Evolutionary conservation across 35 echinoderm and acorn worm species (phyloP), one percentile per base, ranked within the genome.

Genomic region (Nesometra sesokonis): DNA sequence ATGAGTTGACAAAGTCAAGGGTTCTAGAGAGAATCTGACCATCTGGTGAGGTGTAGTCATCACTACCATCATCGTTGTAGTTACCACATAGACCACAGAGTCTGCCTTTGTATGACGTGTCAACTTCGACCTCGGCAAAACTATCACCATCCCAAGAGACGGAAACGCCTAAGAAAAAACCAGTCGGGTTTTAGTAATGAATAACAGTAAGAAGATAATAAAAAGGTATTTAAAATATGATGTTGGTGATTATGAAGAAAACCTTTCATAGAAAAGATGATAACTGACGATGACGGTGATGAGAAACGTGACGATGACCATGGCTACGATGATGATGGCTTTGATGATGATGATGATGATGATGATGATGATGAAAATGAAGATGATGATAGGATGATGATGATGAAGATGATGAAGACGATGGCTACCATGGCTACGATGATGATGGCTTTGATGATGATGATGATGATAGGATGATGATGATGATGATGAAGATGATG

Each of bases 91-190:
- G 90, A 9, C 95, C 95, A 78, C 95, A 97, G 3, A 99, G 46
- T 86, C 92, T 90, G 78, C 82, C 89, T 46, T 94, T 99, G 78
- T 57, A 99, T 0, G 76, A 81, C 2, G 96, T 90, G 32, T 89
- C 87, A 15, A 91, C 90, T 5, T 87, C 87, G 0, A 99, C 87
- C 47, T 94, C 93, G 33, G 91, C 89, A 78, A 94, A 94, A 84
- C 96, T 99, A 52, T 99, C 96, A 15, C 96, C 96, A 80, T 99
- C 96, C 96, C 96, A 99, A 23, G 88, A 43, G 7, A 99, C 85
- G 77, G 84, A 82, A 39, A 99, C 80, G 30, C 96, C 96, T 99
- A 85, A 17, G 34, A 35, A 84, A 43, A 81, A 30, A 85, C 21
- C 7, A 43, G 38, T 43, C 15, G 38, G 15, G 15, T n/a, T n/a